phyloP scores from a whole-genome alignment of 1,140 invertebrate species.

The Meloidogyne floridensis region DNA sequence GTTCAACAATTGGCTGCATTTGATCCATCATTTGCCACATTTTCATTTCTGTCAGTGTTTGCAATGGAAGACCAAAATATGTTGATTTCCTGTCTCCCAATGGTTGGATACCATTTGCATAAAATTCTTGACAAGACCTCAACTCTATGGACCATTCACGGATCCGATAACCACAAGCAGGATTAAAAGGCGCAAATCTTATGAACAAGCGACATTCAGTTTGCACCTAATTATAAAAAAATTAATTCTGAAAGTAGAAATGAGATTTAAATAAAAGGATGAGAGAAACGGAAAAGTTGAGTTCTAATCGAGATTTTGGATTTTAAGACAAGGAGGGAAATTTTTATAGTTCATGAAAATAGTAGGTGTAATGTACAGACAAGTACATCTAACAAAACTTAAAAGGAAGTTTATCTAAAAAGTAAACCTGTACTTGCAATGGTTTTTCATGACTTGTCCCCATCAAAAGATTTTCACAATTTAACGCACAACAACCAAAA shows the following conservation, averaged over 20 bases:
- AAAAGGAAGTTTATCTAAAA: not conserved
- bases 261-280: not conserved
- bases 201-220: constrained; percentile 45
- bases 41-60: constrained; percentile 76
- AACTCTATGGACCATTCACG: constrained; percentile 41
- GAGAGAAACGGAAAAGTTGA: not conserved
- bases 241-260: not conserved
- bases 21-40: constrained; percentile 97
- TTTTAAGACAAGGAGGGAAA: no score
- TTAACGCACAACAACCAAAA: constrained; percentile 39
- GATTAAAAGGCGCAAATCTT: constrained; percentile 45
- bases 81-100: constrained; percentile 23
- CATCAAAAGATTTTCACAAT: constrained; percentile 49
- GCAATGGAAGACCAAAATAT: constrained; percentile 30
- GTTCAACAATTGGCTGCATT: constrained; percentile 98
- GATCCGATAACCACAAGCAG: constrained; percentile 41
- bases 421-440: constrained; percentile 31
- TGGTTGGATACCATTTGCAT: constrained; percentile 7
- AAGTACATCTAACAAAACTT: no score
- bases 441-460: constrained; percentile 40
- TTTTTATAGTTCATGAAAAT: no score
- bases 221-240: constrained; percentile 29
- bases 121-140: constrained; percentile 39
- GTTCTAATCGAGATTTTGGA: no score
- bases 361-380: no score